phyloP scores from a whole-genome alignment of 2,113 vertebrate species.

The Nerophis lumbriciformis region DNA sequence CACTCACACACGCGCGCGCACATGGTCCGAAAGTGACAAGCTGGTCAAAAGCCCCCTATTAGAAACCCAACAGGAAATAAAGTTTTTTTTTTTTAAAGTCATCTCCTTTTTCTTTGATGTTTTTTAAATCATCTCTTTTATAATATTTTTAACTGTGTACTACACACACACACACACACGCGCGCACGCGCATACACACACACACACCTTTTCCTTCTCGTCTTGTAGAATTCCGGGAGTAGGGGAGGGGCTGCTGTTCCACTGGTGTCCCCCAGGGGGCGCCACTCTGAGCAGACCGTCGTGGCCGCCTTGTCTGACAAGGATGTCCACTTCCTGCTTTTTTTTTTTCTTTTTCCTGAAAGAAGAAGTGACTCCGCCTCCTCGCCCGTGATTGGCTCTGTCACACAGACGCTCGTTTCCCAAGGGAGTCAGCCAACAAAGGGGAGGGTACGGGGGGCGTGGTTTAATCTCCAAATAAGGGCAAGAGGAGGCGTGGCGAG shows the following conservation, averaged over 20 bases:
- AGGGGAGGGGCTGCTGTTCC: too few species aligned
- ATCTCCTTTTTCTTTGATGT: slow-evolving; percentile 60
- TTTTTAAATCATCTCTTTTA: slow-evolving; percentile 64
- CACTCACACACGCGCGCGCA: slow-evolving; percentile 65
- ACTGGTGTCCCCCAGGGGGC: not conserved
- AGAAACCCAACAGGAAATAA: slow-evolving; percentile 49
- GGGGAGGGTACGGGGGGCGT: not conserved
- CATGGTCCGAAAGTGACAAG: slow-evolving; percentile 76
- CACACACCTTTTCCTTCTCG: slow-evolving; percentile 38
- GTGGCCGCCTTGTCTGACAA: slow-evolving; percentile 66
- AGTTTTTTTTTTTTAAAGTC: slow-evolving; percentile 65
- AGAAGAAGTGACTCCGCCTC: not conserved
- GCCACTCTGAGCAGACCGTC: slow-evolving; percentile 23
- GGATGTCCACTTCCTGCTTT: slow-evolving; percentile 35
- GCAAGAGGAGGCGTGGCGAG: slow-evolving; percentile 12
- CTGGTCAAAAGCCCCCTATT: too few species aligned
- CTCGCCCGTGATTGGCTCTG: slow-evolving; percentile 27
- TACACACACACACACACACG: not conserved
- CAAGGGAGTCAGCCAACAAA: not conserved
- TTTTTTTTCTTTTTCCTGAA: too few species aligned
- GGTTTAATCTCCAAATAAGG: not conserved
- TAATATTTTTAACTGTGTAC: slow-evolving; percentile 28
- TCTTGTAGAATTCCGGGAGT: slow-evolving; percentile 46
- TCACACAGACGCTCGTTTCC: slow-evolving; percentile 50
- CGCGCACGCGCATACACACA: not conserved